Evolutionary conservation across 2,888 invertebrate genomes (phyloP), one percentile per base, ranked within the genome.

Genomic region (Agriopis leucophaearia): DNA sequence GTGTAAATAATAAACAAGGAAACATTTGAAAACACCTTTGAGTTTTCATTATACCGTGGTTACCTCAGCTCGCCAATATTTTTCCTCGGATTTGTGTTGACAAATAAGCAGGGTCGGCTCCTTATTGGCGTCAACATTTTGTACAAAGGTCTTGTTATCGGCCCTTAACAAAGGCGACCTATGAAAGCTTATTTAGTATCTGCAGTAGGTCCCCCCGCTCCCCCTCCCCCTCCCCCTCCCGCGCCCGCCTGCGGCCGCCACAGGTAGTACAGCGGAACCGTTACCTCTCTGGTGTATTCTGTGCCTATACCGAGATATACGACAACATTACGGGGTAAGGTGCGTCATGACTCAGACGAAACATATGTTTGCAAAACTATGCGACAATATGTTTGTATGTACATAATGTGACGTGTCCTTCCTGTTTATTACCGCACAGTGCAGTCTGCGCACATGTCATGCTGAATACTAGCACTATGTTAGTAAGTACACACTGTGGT

Each of bases 101-200:
- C 45, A 69, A 64, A 69, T 64, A 66, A 69, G 66, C 50, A 51
- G 60, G 51, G 27, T 5, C 27, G 27, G 27, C 27, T 40, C 60
- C 71, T 66, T 66, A 64, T 58, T 62, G 69, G 55, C 59, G 61
- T 57, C 62, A 69, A 54, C 69, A 57, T 66, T 58, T 62, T 64
- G 61, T 61, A 69, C 71, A 66, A 69, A 71, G 65, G 66, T 59
- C 61, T 61, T 60, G 64, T 64, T 64, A 61, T 67, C 72, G 58
- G 42, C 55, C 56, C 57, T 45, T 50, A 56, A 69, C 72, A 65
- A 72, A 67, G 60, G 52, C 45, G 59, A 60, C 59, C 59, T 60
- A 60, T 66, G 61, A 61, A 69, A 65, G 15, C 66, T 72, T 64
- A 55, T 70, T 68, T 64, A 66, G 72, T 64, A 59, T 54, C 63